Evolutionary conservation across 2,797 vertebrate genomes (phyloP).

Genomic region (Pachyuromys duprasi): DNA sequence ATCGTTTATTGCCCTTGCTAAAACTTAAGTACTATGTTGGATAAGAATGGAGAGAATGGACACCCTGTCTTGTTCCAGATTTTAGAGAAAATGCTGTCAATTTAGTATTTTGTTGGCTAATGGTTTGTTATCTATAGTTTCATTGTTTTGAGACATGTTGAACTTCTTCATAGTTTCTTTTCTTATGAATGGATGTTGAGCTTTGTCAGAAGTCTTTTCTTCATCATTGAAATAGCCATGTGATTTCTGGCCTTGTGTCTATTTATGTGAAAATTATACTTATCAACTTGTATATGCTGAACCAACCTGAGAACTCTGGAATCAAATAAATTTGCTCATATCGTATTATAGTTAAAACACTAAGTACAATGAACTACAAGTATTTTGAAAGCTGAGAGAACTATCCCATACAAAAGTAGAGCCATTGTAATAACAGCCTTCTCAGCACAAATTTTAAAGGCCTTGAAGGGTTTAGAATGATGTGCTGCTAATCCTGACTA

Average conservation of each 20-base stretch:
- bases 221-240: neutral
- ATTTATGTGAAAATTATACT: neutral
- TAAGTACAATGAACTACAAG: neutral
- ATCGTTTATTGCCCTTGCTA: too few relatives aligned
- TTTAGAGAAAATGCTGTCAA: neutral
- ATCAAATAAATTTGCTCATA: neutral
- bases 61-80: neutral
- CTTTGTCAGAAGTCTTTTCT: neutral
- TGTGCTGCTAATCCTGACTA: neutral
- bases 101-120: neutral
- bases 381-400: neutral
- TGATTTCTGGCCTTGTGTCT: neutral
- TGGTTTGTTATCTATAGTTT: neutral
- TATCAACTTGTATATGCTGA: neutral
- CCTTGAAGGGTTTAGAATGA: neutral
- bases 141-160: neutral
- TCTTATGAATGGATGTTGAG: neutral
- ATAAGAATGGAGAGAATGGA: neutral
- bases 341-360: neutral
- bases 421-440: neutral
- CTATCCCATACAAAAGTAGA: neutral
- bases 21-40: neutral
- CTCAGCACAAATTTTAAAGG: neutral
- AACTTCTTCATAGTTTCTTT: neutral
- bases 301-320: neutral